Evolutionary conservation across 2,113 vertebrate genomes (phyloP), one percentile per base, ranked within the genome.

Genomic region (Notechis scutatus): DNA sequence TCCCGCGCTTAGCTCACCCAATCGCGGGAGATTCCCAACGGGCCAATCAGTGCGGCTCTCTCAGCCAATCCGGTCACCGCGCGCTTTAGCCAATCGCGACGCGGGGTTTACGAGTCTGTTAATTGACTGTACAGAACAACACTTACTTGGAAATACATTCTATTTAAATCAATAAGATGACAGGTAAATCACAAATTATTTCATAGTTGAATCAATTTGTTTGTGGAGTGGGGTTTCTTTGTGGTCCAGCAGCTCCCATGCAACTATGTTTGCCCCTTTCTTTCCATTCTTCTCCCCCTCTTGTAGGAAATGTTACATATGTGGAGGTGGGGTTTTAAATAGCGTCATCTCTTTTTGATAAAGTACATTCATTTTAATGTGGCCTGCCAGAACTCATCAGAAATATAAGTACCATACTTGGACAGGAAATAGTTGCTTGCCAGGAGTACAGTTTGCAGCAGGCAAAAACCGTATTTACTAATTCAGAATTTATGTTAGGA

Each of bases 391-490:
- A 34, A 81, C 69, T 39, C 69, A 39, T 81, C 69, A 81, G 18
- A 81, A 81, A 81, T 39, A 39, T n/a, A 81, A 81, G 69, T 81
- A 20, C 69, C 69, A 81, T 39, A 20, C 34, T 39, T 81, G 18
- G 69, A 81, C n/a, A 81, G 69, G 15, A 81, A 39, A 39, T 81
- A 3, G 15, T 81, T 81, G 34, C 69, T 81, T 81, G 69, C 34
- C 54, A 18, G 64, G 21, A 91, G 6, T 34, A 87, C 2, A 95
- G 86, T 0, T 4, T 34, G 26, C 15, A 39, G 92, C 14, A 1
- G 90, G 5, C 61, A 92, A 11, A 0, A 0, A 23, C 0, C 0
- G 5, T 0, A 0, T 42, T 50, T 69, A 24, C 20, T 90, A 88
- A 2, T 91, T 50, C 47, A 9, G 8, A 50, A 50, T 50, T 50